Percentiles rank a stretch among this genome's conserved stretches.
Evolutionary conservation across 2,797 vertebrate genomes (phyloP).

Genomic region (Emydoidea blandingii): DNA sequence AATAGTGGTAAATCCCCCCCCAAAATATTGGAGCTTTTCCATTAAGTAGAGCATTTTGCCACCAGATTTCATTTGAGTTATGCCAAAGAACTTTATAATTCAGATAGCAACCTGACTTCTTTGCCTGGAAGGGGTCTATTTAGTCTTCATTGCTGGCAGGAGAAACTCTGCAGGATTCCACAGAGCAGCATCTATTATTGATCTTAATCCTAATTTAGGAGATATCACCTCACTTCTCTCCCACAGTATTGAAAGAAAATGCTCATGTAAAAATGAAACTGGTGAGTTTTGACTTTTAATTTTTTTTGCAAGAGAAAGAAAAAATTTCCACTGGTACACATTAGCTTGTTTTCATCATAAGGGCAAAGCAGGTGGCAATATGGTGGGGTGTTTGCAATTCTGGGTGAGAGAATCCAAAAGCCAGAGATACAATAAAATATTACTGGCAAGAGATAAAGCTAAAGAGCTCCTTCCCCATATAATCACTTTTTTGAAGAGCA

Average conservation of each 20-base stretch:
- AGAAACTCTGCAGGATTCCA: neutral
- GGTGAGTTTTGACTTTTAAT: neutral
- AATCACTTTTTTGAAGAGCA: neutral
- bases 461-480: neutral
- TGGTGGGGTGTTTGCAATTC: neutral
- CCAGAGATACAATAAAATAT: neutral
- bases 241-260: neutral
- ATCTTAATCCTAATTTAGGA: neutral
- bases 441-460: neutral
- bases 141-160: neutral
- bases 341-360: neutral
- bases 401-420: neutral
- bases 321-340: neutral
- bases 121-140: neutral
- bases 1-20: neutral
- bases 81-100: neutral
- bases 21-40: neutral
- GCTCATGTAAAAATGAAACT: neutral
- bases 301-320: neutral
- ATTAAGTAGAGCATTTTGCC: neutral
- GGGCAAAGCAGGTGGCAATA: neutral
- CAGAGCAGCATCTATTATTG: neutral
- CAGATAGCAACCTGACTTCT: neutral
- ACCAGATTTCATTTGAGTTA: neutral
- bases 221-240: conserved; percentile 1